phyloP scores from a whole-genome alignment of 1,140 invertebrate species.

The Ceratosolen fusciceps region DNA sequence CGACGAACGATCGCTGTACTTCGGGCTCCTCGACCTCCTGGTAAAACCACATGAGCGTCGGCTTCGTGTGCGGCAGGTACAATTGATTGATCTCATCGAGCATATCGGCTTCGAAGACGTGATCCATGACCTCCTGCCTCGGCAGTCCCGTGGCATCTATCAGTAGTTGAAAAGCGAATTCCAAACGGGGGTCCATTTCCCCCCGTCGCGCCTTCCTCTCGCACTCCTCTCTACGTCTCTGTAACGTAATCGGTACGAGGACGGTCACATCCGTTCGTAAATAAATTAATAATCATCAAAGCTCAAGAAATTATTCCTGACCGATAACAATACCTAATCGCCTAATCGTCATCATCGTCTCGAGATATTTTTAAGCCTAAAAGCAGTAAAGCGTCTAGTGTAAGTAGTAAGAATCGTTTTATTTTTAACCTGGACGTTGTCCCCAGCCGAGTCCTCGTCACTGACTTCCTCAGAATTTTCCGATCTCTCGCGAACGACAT shows the following conservation, averaged over 20 bases:
- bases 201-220: conserved; percentile 87
- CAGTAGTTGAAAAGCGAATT: conserved; percentile 89
- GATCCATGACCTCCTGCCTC: conserved; percentile 88
- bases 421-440: conserved; percentile 63
- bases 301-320: too few species aligned
- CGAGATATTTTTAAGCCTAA: too few species aligned
- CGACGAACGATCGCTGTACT: conserved; percentile 69
- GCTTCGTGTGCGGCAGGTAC: conserved; percentile 87
- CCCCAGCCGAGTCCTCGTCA: conserved; percentile 61
- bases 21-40: conserved; percentile 86
- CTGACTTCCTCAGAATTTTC: conserved; percentile 62
- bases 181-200: conserved; percentile 90
- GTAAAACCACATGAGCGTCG: conserved; percentile 92
- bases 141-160: conserved; percentile 85
- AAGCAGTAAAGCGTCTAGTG: too few species aligned
- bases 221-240: conserved; percentile 91
- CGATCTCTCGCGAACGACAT: conserved; percentile 54
- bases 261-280: too few species aligned
- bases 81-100: conserved; percentile 90
- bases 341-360: too few species aligned
- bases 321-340: too few species aligned
- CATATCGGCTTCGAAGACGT: conserved; percentile 91
- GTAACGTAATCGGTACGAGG: too few species aligned
- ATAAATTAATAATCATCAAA: too few species aligned
- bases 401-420: too few species aligned